Evolutionary conservation across 1,140 invertebrate species (phyloP), one percentile per base, ranked within the genome.

Genomic region (Zeugodacus cucurbitae): DNA sequence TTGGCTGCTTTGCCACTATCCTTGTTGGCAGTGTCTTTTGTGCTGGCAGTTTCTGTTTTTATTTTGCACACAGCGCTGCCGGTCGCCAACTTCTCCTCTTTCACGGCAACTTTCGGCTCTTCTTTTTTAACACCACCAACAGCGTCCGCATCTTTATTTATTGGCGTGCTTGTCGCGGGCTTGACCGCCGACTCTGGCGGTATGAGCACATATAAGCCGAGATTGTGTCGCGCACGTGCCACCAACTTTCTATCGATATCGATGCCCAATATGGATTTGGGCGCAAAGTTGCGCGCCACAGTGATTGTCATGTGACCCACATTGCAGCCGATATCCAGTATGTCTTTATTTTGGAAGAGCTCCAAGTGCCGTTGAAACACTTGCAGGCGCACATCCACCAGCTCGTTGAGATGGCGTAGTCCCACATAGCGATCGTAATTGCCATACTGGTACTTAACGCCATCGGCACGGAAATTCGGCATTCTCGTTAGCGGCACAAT

Each of bases 391-490:
- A 96, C 94, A 94, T 99, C 99, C 88, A 96, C 94, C 88, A 96
- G 96, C 70, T 96, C 95, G 90, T 96, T 95, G 29, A 96, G 94
- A 94, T 98, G 99, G 41, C 98, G 95, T 93, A 99, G 99, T 14
- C 98, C 98, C 93, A 99, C 99, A 94, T 99, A 99, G 91, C 97
- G 96, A 92, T 98, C 97, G 94, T 99, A 99, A 94, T 99, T 99
- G 64, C 98, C 98, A 95, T 97, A 98, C 88, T 97, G 97, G 94
- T 98, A 99, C 91, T 95, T 95, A 85, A 95, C 94, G 91, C 97
- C 96, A 93, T 96, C 96, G 8, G 95, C 94, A 90, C 96, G 95
- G 93, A 97, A 97, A 86, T 96, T 96, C 17, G 96, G 96, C 92
- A 95, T 90, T 70, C 94, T 94, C 90, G 87, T 93, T 0, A 34